phyloP scores from a whole-genome alignment of 2,888 invertebrate genomes.

The Lymantria monacha region DNA sequence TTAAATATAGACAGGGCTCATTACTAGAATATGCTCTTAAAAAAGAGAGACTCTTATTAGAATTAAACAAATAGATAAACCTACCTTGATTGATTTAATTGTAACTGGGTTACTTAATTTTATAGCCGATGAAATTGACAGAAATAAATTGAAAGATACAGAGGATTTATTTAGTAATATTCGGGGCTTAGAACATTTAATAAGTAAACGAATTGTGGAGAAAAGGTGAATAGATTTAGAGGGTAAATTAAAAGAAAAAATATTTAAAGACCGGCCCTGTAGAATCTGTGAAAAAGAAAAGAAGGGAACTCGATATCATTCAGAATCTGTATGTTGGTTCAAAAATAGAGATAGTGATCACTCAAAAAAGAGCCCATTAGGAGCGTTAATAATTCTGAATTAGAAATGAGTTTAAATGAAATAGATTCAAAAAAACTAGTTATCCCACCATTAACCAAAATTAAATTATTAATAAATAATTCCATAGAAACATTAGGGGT shows the following conservation, averaged over 20 bases:
- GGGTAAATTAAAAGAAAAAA: conserved; percentile 8
- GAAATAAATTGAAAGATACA: conserved; percentile 12
- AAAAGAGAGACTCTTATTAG: conserved; percentile 11
- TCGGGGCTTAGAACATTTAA: conserved; percentile 10
- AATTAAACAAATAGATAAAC: conserved; percentile 14
- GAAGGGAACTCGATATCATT: conserved; percentile 10
- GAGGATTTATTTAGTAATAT: conserved; percentile 16
- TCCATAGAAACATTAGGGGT: conserved; percentile 22
- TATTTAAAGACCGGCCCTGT: conserved; percentile 3
- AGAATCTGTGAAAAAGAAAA: conserved; percentile 12
- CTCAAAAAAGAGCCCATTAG: conserved; percentile 2
- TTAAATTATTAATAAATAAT: conserved; percentile 21
- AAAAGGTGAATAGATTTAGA: neutral
- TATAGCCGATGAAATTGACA: conserved; percentile 17
- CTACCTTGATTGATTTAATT: conserved; percentile 8
- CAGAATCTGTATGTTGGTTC: conserved; percentile 12
- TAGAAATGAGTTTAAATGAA: conserved; percentile 1
- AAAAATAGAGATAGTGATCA: conserved; percentile 3
- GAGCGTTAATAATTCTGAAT: conserved; percentile 12
- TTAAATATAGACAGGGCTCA: conserved; percentile 14
- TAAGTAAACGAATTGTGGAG: conserved; percentile 1
- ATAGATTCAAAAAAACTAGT: neutral
- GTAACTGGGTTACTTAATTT: conserved; percentile 13
- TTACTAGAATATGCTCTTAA: conserved; percentile 20
- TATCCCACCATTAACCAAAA: neutral